These are phyloP conservation scores for Allolobophora icterica DNA, from an alignment of 2,888 invertebrate genomes.

Conservation along the genomic window DNA sequence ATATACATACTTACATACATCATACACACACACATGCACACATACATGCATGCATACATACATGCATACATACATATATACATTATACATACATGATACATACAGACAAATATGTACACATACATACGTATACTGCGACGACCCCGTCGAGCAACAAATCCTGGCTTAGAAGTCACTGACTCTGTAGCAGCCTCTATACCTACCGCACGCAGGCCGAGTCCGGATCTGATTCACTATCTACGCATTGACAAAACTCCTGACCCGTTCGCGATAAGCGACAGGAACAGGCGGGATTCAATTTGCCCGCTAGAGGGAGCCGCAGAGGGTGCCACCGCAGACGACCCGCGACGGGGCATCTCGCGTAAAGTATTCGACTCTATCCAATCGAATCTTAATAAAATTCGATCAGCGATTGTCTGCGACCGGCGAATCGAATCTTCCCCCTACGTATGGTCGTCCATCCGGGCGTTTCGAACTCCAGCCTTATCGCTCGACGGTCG, in stretches of 20 bases:
- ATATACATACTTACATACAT: no score
- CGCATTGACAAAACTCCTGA: slow-evolving; percentile 8
- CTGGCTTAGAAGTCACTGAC: background rate
- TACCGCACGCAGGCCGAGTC: background rate
- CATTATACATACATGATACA: background rate
- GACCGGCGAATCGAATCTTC: background rate
- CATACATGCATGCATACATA: no score
- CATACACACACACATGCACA: no score
- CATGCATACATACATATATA: no score
- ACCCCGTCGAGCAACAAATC: background rate
- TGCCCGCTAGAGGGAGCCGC: background rate
- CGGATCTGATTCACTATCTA: background rate
- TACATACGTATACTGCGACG: no score
- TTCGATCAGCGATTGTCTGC: slow-evolving; percentile 29
- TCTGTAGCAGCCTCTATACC: background rate
- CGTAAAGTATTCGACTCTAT: slow-evolving; percentile 9
- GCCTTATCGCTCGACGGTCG: background rate
- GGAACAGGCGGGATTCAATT: slow-evolving; percentile 14
- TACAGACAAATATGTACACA: background rate
- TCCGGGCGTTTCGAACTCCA: background rate
- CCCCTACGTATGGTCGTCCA: background rate
- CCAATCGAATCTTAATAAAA: slow-evolving; percentile 20
- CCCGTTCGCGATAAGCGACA: slow-evolving; percentile 13
- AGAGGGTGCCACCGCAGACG: background rate
- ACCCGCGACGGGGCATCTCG: background rate